A percentile compares a stretch with the other conserved stretches of the same genome.
These are phyloP conservation scores for Clepsis dumicolana DNA, from an alignment of 2,888 invertebrate species.

Conservation along the genomic window DNA sequence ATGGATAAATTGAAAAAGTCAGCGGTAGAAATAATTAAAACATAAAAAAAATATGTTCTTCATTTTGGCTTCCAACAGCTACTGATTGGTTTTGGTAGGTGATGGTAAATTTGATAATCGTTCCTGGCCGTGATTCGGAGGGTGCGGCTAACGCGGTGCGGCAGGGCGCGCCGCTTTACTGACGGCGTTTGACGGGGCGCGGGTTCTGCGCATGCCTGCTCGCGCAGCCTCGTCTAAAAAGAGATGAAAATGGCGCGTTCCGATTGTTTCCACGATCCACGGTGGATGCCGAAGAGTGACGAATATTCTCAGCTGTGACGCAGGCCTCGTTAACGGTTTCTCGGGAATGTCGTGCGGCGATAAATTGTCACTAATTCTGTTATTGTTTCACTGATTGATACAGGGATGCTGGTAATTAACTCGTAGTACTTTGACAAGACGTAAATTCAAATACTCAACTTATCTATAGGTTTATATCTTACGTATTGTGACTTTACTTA, in stretches of 20 bases:
- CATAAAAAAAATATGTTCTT: slow-evolving; percentile 7
- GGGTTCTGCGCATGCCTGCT: slow-evolving; percentile 75
- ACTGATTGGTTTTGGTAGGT: slow-evolving; percentile 17
- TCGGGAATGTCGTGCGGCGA: slow-evolving; percentile 67
- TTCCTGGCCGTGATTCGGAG: slow-evolving; percentile 49
- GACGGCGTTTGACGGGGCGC: slow-evolving; percentile 68
- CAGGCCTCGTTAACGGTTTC: slow-evolving; percentile 74
- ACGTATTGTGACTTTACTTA: not conserved
- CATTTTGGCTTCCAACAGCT: slow-evolving; percentile 2
- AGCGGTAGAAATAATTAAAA: slow-evolving; percentile 5
- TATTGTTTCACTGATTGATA: slow-evolving; percentile 72
- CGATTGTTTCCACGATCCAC: slow-evolving; percentile 57
- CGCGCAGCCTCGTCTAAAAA: slow-evolving; percentile 71
- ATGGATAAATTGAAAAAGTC: slow-evolving; percentile 14
- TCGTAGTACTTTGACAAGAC: not conserved
- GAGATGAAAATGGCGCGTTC: slow-evolving; percentile 67
- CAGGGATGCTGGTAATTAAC: slow-evolving; percentile 51
- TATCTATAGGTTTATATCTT: not conserved
- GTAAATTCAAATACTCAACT: not conserved
- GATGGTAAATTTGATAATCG: slow-evolving; percentile 46
- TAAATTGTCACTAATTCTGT: slow-evolving; percentile 81
- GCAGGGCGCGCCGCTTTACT: slow-evolving; percentile 72
- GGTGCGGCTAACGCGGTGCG: slow-evolving; percentile 71
- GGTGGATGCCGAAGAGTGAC: slow-evolving; percentile 55
- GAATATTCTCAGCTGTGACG: slow-evolving; percentile 68